Conservation (phyloP, 2,888 invertebrate species). For the Eudemis profundana region DNA sequence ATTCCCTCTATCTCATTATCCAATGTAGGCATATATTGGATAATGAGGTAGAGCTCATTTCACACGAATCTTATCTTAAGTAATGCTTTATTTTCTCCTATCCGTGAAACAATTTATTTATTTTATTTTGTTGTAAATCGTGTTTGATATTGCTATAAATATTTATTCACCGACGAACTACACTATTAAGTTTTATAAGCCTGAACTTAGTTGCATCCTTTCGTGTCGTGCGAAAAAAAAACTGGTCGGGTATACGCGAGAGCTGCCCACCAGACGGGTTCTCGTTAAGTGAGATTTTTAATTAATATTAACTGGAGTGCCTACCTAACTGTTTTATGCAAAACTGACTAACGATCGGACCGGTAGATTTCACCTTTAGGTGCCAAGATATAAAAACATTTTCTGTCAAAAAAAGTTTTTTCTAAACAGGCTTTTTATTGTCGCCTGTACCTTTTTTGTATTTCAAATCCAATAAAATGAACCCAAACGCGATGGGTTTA, state of each 20-base stretch:
- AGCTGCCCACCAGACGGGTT: neutral
- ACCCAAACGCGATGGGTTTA: no score
- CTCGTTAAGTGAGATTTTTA: neutral
- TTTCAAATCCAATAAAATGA: no score
- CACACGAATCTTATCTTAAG: neutral
- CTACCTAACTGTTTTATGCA: no score
- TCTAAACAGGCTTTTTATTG: no score
- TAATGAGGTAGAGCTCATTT: no score
- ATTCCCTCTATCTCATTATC: no score
- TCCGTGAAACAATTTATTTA: conserved; percentile 9
- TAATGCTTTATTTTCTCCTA: conserved; percentile 1
- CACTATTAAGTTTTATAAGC: conserved; percentile 42
- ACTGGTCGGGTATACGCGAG: neutral
- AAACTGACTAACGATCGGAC: no score
- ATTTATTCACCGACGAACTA: conserved; percentile 31
- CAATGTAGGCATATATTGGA: no score
- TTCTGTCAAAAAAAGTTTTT: no score
- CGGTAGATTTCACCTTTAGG: no score
- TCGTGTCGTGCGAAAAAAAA: conserved; percentile 31
- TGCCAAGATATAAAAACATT: no score
- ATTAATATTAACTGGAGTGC: neutral
- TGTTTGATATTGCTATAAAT: conserved; percentile 43
- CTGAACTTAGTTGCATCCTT: conserved; percentile 35
- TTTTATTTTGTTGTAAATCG: conserved; percentile 38
- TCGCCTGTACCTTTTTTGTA: no score